Evolutionary conservation across 1,140 invertebrate genomes (phyloP).

Genomic region (Sycobia sp.): DNA sequence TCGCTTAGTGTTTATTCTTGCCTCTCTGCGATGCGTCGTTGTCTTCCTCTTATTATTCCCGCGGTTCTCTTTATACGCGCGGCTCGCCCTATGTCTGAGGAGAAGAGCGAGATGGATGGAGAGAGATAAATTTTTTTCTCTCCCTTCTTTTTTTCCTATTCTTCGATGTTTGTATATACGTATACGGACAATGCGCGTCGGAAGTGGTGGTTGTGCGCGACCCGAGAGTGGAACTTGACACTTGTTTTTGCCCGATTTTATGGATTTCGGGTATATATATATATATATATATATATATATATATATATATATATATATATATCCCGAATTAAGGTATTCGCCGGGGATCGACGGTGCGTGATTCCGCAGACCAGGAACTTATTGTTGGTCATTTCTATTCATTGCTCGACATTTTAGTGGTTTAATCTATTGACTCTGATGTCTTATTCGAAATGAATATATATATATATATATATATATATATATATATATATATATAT

Average conservation of each 20-base stretch:
- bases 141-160: background rate
- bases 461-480: too few relatives aligned
- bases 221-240: conserved; percentile 40
- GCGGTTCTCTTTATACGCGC: conserved; percentile 31
- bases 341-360: conserved; percentile 9
- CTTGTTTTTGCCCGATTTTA: conserved; percentile 39
- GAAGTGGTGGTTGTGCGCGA: too few relatives aligned
- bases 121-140: too few relatives aligned
- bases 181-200: too few relatives aligned
- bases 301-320: too few relatives aligned
- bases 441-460: too few relatives aligned
- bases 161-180: too few relatives aligned
- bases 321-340: conserved; percentile 24
- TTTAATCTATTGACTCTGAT: too few relatives aligned
- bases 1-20: conserved; percentile 17
- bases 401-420: too few relatives aligned
- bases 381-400: background rate
- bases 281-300: too few relatives aligned
- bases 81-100: conserved; percentile 15
- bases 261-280: background rate
- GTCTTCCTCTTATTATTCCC: background rate
- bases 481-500: too few relatives aligned
- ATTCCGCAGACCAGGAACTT: conserved; percentile 5
- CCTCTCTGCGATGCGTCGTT: background rate
- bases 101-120: too few relatives aligned